These are phyloP conservation scores for Thunnus albacares DNA, from an alignment of 2,797 vertebrate genomes.

Conservation along the genomic window DNA sequence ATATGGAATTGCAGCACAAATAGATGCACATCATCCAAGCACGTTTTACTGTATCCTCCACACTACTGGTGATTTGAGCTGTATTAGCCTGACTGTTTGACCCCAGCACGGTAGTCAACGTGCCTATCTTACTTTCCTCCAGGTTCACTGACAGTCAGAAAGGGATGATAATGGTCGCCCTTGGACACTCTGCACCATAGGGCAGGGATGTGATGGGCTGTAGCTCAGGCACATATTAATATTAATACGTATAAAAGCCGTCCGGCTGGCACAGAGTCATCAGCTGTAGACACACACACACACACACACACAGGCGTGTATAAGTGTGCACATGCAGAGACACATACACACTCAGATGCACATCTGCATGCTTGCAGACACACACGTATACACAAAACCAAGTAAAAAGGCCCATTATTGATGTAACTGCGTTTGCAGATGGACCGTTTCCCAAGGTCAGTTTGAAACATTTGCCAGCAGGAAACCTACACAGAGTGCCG, in stretches of 20 bases:
- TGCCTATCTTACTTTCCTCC: constrained; percentile 70
- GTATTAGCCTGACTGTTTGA: constrained; percentile 83
- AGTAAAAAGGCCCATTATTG: constrained; percentile 88
- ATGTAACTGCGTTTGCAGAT: constrained; percentile 82
- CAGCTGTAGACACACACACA: constrained; percentile 63
- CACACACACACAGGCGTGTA: constrained; percentile 35
- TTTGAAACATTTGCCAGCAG: constrained; percentile 87
- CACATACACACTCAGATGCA: constrained; percentile 51
- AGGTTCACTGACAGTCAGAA: constrained; percentile 75
- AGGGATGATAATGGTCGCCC: constrained; percentile 84
- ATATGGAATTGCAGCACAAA: constrained; percentile 56
- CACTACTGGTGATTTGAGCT: constrained; percentile 69
- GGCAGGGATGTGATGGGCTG: constrained; percentile 80
- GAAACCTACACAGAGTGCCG: constrained; percentile 85
- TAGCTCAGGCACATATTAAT: constrained; percentile 87
- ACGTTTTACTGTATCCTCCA: constrained; percentile 53
- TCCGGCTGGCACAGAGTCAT: constrained; percentile 83
- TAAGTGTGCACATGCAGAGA: constrained; percentile 43
- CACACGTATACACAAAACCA: constrained; percentile 75
- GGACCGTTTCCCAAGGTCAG: constrained; percentile 88
- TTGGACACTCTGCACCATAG: constrained; percentile 83
- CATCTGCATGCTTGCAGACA: constrained; percentile 58
- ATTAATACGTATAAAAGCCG: constrained; percentile 89
- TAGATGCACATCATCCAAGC: constrained; percentile 44
- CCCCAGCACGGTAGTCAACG: constrained; percentile 62